Evolutionary conservation across 1,140 invertebrate genomes (phyloP).

Genomic region (Ceratosolen solmsi): DNA sequence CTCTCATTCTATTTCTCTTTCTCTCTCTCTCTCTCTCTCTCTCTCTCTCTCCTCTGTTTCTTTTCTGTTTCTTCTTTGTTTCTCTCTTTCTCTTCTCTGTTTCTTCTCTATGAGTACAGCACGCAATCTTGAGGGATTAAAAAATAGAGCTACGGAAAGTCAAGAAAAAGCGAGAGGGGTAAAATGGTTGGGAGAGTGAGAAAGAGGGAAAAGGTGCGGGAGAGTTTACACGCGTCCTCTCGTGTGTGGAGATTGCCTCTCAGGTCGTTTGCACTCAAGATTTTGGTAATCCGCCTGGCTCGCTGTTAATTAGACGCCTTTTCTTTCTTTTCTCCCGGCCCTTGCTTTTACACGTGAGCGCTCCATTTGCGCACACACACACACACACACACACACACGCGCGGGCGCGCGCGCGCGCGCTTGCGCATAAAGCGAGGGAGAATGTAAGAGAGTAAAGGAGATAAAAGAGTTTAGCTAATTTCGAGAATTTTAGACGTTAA

Average conservation of each 20-base stretch:
- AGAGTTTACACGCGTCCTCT: neutral
- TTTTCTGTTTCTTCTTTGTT: neutral
- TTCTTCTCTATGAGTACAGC: constrained; percentile 16
- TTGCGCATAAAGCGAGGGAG: neutral
- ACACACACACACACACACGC: too few relatives aligned
- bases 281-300: constrained; percentile 61
- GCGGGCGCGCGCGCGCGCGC: too few relatives aligned
- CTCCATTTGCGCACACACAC: too few relatives aligned
- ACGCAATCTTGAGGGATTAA: constrained; percentile 69
- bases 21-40: constrained; percentile 50
- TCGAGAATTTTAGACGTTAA: constrained; percentile 35
- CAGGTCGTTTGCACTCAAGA: constrained; percentile 65
- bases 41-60: neutral
- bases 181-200: neutral
- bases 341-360: constrained; percentile 43
- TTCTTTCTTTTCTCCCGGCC: constrained; percentile 19
- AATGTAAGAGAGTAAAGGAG: neutral
- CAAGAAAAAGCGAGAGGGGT: constrained; percentile 39
- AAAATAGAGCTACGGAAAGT: constrained; percentile 60
- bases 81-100: constrained; percentile 43
- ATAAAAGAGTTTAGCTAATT: neutral
- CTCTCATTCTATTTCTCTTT: too few relatives aligned
- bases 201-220: constrained; percentile 4
- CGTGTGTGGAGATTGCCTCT: constrained; percentile 57
- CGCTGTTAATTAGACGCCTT: constrained; percentile 62